A percentile compares a stretch with the other conserved stretches of the same genome.
Conservation (phyloP, 2,797 vertebrate genomes). For the Syncerus caffer region DNA sequence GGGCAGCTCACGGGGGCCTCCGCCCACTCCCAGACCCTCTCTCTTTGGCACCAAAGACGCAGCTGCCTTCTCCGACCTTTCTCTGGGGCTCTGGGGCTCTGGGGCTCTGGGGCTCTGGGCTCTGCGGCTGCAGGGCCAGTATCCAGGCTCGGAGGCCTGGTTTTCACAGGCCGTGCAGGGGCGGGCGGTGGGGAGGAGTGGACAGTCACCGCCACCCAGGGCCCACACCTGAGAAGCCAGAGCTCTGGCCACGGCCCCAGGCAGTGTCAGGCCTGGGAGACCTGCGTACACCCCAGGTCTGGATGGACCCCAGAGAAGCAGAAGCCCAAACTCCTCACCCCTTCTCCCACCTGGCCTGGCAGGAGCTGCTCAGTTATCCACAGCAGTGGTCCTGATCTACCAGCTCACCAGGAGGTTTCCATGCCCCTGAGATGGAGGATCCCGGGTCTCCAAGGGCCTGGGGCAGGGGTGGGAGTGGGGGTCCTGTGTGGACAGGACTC, state of each 20-base stretch:
- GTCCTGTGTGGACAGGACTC: not conserved
- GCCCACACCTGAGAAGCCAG: not conserved
- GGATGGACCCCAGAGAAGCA: constrained; percentile 62
- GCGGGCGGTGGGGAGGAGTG: not conserved
- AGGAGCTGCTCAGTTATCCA: not conserved
- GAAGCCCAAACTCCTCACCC: constrained; percentile 67
- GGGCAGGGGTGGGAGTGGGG: not conserved
- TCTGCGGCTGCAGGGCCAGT: not conserved
- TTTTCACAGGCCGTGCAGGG: not conserved
- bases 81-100: constrained; percentile 36
- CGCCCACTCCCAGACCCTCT: not conserved
- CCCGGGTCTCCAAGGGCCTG: not conserved
- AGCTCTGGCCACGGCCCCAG: not conserved
- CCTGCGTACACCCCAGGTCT: constrained; percentile 68
- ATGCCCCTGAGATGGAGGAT: not conserved
- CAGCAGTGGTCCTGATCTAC: not conserved
- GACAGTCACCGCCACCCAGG: not conserved
- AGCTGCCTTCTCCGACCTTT: constrained; percentile 24
- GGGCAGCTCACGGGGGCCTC: not conserved
- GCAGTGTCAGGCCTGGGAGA: not conserved
- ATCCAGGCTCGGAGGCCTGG: not conserved
- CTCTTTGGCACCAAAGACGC: constrained; percentile 84
- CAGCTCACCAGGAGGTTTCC: not conserved
- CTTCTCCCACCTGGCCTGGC: fast-evolving
- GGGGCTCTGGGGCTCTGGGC: constrained; percentile 5